A percentile compares a stretch with the other conserved stretches of the same genome.
Evolutionary conservation across 2,888 invertebrate species (phyloP).

Genomic region (Eledone cirrhosa): DNA sequence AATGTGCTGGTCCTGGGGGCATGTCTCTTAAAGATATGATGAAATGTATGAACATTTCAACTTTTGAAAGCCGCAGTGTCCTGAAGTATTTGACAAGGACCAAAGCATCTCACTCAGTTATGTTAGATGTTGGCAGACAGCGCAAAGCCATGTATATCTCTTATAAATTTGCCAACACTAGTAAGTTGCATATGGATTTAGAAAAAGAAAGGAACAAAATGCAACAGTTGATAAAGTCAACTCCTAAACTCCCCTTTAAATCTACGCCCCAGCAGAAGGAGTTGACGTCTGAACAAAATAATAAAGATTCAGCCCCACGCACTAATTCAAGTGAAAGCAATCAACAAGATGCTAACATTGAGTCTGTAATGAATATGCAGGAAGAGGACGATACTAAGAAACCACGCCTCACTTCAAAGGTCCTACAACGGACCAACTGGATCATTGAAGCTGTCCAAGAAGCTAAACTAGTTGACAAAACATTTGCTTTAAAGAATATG

Average conservation of each 20-base stretch:
- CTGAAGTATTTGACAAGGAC: conserved; percentile 5
- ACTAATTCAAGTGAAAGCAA: conserved; percentile 5
- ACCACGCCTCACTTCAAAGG: conserved; percentile 47
- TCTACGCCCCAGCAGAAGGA: neutral
- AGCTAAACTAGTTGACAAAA: conserved; percentile 72
- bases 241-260: neutral
- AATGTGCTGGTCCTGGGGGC: conserved; percentile 22
- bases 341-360: neutral
- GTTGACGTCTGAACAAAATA: neutral
- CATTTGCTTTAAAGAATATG: conserved; percentile 58
- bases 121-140: conserved; percentile 16
- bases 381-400: conserved; percentile 35
- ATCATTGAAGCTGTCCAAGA: conserved; percentile 74
- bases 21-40: conserved; percentile 8
- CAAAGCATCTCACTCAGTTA: conserved; percentile 5
- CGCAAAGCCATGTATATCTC: conserved; percentile 28
- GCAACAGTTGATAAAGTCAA: conserved; percentile 12
- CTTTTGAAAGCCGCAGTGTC: conserved; percentile 22
- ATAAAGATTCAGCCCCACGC: neutral
- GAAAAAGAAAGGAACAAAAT: conserved; percentile 33
- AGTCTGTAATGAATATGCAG: conserved; percentile 31
- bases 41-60: conserved; percentile 26
- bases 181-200: conserved; percentile 33
- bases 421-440: conserved; percentile 71
- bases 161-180: conserved; percentile 30